phyloP scores from a whole-genome alignment of 2,113 vertebrate species.

The Pteruthius melanotis region DNA sequence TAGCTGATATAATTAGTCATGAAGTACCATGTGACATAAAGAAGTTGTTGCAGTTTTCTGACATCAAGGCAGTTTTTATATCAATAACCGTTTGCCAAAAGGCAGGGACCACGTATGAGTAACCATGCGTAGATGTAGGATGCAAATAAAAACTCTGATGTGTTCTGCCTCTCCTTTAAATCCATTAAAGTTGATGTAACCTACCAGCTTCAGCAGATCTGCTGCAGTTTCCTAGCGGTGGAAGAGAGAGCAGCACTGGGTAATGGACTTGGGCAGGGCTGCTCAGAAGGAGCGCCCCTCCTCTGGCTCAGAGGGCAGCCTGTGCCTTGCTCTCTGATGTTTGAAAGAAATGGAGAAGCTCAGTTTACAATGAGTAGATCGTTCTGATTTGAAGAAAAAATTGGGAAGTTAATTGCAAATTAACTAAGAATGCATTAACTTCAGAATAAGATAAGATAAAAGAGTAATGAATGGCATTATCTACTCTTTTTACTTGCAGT shows the following conservation, averaged over 20 bases:
- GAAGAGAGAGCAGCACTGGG: background rate
- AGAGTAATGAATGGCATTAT: background rate
- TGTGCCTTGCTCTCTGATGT: background rate
- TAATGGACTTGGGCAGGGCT: background rate
- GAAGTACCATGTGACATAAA: slow-evolving; percentile 37
- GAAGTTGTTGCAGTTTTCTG: slow-evolving; percentile 46
- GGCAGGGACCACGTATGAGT: background rate
- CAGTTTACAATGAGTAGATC: background rate
- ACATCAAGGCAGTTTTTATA: slow-evolving; percentile 31
- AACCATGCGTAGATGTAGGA: background rate
- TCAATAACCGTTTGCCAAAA: background rate
- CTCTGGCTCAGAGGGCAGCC: background rate
- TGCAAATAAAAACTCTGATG: slow-evolving; percentile 4
- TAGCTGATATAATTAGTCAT: slow-evolving; percentile 40
- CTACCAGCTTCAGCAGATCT: background rate
- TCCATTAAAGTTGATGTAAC: background rate
- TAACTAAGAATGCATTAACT: background rate
- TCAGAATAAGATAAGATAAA: background rate
- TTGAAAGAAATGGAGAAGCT: background rate
- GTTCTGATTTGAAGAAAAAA: background rate
- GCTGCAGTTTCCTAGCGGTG: background rate
- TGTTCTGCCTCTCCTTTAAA: background rate
- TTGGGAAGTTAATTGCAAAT: background rate
- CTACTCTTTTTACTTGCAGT: background rate
- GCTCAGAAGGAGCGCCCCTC: background rate